Conservation (phyloP, 2,888 invertebrate genomes). For the Coelinius sp. region DNA sequence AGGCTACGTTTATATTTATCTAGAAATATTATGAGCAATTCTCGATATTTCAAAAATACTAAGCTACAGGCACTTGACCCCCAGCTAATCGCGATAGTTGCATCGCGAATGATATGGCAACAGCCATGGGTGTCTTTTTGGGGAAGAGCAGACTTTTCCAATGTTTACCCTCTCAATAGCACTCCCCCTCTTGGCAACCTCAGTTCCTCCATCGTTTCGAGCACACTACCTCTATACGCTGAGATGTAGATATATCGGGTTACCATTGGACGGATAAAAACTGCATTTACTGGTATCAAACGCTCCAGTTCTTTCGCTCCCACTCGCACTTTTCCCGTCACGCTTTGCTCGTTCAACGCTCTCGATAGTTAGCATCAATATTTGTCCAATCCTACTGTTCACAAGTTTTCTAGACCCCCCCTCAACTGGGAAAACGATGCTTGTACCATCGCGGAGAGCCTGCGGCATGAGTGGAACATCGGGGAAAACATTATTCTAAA, state of each 20-base stretch:
- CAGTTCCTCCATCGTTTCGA: neutral
- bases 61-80: neutral
- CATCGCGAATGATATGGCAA: neutral
- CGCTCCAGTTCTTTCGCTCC: neutral
- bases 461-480: neutral
- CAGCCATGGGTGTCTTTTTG: neutral
- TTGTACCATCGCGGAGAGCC: neutral
- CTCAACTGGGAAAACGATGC: neutral
- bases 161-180: constrained; percentile 1
- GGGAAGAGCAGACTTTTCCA: neutral
- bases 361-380: constrained; percentile 14
- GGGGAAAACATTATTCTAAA: constrained; percentile 2
- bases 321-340: neutral
- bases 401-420: neutral
- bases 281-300: constrained; percentile 3
- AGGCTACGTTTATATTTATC: too few species aligned
- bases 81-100: neutral
- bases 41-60: neutral
- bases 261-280: neutral
- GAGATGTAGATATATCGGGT: constrained; percentile 15
- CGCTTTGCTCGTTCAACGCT: constrained; percentile 6
- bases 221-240: neutral
- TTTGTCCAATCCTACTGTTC: constrained; percentile 9
- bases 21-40: neutral
- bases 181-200: neutral